Evolutionary conservation across 2,888 invertebrate species (phyloP), one percentile per base, ranked within the genome.

Genomic region (Drosophila neonasuta): DNA sequence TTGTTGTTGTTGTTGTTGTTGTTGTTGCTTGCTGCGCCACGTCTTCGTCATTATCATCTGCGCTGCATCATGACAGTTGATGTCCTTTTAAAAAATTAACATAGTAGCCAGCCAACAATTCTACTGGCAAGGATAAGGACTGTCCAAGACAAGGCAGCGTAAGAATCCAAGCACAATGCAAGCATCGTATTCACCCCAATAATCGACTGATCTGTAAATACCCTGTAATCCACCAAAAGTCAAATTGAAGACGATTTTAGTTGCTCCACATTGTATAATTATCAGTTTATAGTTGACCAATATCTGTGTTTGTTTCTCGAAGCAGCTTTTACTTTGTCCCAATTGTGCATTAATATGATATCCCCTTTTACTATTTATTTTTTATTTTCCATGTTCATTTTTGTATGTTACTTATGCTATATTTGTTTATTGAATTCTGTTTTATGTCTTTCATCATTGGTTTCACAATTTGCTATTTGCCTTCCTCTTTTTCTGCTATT

Each of bases 81-180:
- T 77, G 77, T 82, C 72, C 72, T 80, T 80, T 80, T 85, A 70
- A 55, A 74, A 81, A 85, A 79, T 85, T 77, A 82, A 71, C 86
- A 80, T 80, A 67, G 68, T 64, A 51, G 74, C 73, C 66, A 69
- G 68, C 56, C 54, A 66, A 66, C 67, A 63, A 62, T 61, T 45
- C 61, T 49, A 52, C 42, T 29, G 48, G 11, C 70, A 60, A 70
- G 64, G 41, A 72, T 70, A 44, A 41, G 41, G 30, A 44, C 39
- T 8, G 34, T 10, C 13, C 32, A 4, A 61, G 67, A 65, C 65
- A 79, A 66, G 51, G 64, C 70, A 65, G 55, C 65, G 36, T 49
- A 49, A 72, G 59, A 34, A 49, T 11, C 39, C 13, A 20, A 34
- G 24, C 55, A 63, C 24, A 46, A 52, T 48, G n/a, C n/a, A 24